Percentiles rank a stretch among this genome's conserved stretches.
These are phyloP conservation scores for Cichlasoma orientale DNA, from an alignment of 2,797 vertebrate species.

Conservation along the genomic window DNA sequence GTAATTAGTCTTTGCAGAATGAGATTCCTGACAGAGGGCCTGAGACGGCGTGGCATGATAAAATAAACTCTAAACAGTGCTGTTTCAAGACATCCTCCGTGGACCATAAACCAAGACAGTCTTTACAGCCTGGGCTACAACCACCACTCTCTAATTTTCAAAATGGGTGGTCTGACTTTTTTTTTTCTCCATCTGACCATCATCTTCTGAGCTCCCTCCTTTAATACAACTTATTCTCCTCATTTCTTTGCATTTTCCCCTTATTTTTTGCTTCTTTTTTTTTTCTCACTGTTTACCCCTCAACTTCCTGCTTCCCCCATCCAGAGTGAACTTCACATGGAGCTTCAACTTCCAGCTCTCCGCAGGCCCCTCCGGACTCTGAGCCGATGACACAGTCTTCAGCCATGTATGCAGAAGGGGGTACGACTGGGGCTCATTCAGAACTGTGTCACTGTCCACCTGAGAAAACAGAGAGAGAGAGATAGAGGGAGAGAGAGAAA, in stretches of 20 bases:
- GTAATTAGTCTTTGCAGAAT: slow-evolving; percentile 83
- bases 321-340: slow-evolving; percentile 80
- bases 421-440: slow-evolving; percentile 87
- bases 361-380: slow-evolving; percentile 85
- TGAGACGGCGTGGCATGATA: slow-evolving; percentile 74
- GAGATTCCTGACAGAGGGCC: slow-evolving; percentile 81
- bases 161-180: slow-evolving; percentile 77
- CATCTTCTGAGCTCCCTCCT: slow-evolving; percentile 40
- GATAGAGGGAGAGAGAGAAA: slow-evolving; percentile 21
- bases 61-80: slow-evolving; percentile 83
- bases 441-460: slow-evolving; percentile 98
- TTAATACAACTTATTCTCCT: slow-evolving; percentile 32
- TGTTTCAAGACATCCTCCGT: slow-evolving; percentile 82
- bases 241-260: slow-evolving; percentile 17
- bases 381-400: slow-evolving; percentile 90
- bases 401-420: slow-evolving; percentile 82
- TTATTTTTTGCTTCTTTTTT: slow-evolving; percentile 6
- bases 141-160: slow-evolving; percentile 73
- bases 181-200: slow-evolving; percentile 34
- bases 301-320: slow-evolving; percentile 81
- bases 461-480: slow-evolving; percentile 92
- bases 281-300: slow-evolving; percentile 53
- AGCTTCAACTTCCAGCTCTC: slow-evolving; percentile 88
- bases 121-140: slow-evolving; percentile 75
- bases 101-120: slow-evolving; percentile 79